Conservation (phyloP, 2,797 vertebrate genomes). For the Parauchenoglanis punctatus region DNA sequence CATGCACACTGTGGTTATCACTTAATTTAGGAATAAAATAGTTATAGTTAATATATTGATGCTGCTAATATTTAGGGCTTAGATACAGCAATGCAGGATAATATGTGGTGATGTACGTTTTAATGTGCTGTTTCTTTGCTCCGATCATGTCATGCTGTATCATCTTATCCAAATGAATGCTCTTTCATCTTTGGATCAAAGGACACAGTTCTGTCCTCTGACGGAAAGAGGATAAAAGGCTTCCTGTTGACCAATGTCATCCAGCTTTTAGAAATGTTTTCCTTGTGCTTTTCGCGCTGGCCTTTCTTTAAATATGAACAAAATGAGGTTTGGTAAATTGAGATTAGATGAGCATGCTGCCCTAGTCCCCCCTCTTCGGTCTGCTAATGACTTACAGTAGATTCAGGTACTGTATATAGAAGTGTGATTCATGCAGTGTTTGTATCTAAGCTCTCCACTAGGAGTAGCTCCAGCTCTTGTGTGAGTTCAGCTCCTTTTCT, state of each 20-base stretch:
- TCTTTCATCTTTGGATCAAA: constrained; percentile 59
- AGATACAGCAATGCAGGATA: constrained; percentile 1
- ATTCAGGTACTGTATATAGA: constrained; percentile 19
- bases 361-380: neutral
- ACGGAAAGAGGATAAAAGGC: constrained; percentile 25
- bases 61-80: neutral
- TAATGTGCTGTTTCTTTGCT: constrained; percentile 33
- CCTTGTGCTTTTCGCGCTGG: neutral
- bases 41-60: neutral
- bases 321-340: neutral
- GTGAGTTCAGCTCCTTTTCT: constrained; percentile 40
- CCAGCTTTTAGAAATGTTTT: constrained; percentile 9
- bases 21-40: neutral
- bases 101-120: constrained; percentile 15
- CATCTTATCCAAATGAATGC: constrained; percentile 50
- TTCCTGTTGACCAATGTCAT: constrained; percentile 35
- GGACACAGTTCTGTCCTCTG: constrained; percentile 51
- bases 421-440: constrained; percentile 24
- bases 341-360: neutral
- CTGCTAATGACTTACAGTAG: constrained; percentile 6
- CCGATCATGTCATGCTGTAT: constrained; percentile 33
- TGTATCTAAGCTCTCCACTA: constrained; percentile 57
- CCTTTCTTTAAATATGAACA: neutral
- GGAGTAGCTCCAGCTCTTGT: constrained; percentile 58
- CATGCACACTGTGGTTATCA: neutral